Evolutionary conservation across 2,113 vertebrate species (phyloP), one percentile per base, ranked within the genome.

Genomic region (Puntigrus tetrazona): DNA sequence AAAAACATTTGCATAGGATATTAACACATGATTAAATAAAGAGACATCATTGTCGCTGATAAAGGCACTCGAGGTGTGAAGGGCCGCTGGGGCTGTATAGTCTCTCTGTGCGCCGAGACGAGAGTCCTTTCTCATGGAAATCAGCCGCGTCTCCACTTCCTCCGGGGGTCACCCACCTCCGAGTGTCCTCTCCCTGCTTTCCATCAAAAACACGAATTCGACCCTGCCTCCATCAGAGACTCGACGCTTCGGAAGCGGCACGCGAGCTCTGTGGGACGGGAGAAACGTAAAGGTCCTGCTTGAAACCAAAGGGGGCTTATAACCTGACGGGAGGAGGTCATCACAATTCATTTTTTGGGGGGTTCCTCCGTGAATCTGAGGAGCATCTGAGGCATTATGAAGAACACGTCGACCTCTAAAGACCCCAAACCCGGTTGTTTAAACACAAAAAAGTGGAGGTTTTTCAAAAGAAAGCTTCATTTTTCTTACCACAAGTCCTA

Each of bases 51-150:
- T 89, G 86, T 88, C 20, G 25, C 22, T 31, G 13, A 61, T 77
- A 91, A 91, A 88, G 81, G 16, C 86, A 80, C 89, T 92, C 9
- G 45, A 83, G 83, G 45, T 84, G 86, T 90, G 88, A 84, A 86
- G 88, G 75, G 76, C 76, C 85, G 13, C 31, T 78, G 47, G 75
- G 69, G 74, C 65, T 79, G 61, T 16, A 25, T 81, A 57, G 70
- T 4, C 25, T 74, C 16, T 29, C 59, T 31, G 27, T 27, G 36
- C 63, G 22, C 65, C 82, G 85, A 82, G 87, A 87, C 87, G 85
- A 83, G 72, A 29, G 55, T 78, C 80, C 84, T 90, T 94, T 93
- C 83, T 90, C 29, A 93, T 93, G 92, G 73, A 90, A 91, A 93
- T 91, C 45, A 91, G 84, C 11, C 69, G 6, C 38, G 55, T 31